Percentiles rank a stretch among this genome's conserved stretches.
These are phyloP conservation scores for Chorisops tibialis DNA, from an alignment of 2,888 invertebrate genomes.

Conservation along the genomic window DNA sequence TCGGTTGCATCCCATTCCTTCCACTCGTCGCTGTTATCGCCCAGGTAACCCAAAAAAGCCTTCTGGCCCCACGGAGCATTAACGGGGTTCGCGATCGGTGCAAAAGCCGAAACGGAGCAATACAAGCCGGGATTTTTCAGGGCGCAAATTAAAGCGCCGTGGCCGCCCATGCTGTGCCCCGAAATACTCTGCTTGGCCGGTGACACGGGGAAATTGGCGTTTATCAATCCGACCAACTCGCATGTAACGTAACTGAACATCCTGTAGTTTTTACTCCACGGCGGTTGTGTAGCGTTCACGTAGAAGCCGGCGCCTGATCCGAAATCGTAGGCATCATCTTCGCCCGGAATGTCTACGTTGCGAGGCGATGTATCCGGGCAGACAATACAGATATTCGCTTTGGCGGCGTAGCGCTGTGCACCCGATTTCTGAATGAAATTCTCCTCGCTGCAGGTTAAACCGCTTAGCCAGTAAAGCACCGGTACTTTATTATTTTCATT, in stretches of 20 bases:
- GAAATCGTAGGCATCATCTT: constrained; percentile 91
- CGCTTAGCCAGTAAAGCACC: constrained; percentile 87
- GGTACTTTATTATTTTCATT: constrained; percentile 58
- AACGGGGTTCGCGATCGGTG: constrained; percentile 89
- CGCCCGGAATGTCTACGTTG: constrained; percentile 82
- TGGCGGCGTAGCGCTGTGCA: constrained; percentile 85
- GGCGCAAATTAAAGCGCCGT: constrained; percentile 88
- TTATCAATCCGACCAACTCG: constrained; percentile 75
- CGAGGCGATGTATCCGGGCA: constrained; percentile 96
- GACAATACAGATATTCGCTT: constrained; percentile 81
- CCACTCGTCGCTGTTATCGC: constrained; percentile 63
- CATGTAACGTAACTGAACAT: constrained; percentile 95
- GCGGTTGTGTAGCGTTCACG: constrained; percentile 84
- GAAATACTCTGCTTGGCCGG: constrained; percentile 68
- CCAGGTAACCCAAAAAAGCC: constrained; percentile 75
- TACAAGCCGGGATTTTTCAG: constrained; percentile 88
- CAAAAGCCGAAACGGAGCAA: constrained; percentile 87
- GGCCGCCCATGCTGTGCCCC: constrained; percentile 97
- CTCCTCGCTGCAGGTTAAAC: constrained; percentile 89
- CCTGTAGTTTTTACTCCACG: constrained; percentile 88
- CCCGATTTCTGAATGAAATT: constrained; percentile 96
- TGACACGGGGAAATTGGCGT: constrained; percentile 66
- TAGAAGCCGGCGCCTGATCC: constrained; percentile 96
- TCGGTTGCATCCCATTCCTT: constrained; percentile 85
- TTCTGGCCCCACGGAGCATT: constrained; percentile 85